These are phyloP conservation scores for Psammodynastes pulverulentus DNA, from an alignment of 2,113 vertebrate genomes.

Conservation along the genomic window DNA sequence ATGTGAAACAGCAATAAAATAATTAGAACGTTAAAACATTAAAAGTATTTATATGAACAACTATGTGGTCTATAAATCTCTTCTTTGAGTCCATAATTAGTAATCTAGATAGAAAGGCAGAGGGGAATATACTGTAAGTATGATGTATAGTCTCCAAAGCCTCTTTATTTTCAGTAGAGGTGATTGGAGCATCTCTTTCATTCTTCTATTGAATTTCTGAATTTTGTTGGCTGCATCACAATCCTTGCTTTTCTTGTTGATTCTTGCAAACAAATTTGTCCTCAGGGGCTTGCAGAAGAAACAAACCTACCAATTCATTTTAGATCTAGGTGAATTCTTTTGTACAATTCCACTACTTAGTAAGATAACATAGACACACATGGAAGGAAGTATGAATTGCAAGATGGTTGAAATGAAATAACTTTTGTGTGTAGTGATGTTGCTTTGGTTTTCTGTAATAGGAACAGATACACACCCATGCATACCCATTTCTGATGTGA, in stretches of 20 bases:
- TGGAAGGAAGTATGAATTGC: neutral
- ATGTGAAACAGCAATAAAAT: neutral
- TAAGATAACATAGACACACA: neutral
- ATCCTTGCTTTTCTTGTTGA: neutral
- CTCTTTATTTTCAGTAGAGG: neutral
- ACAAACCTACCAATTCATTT: neutral
- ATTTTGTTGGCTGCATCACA: neutral
- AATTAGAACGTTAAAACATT: neutral
- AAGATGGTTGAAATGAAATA: neutral
- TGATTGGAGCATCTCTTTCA: neutral
- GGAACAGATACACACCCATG: neutral
- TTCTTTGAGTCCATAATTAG: neutral
- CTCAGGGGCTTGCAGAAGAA: neutral
- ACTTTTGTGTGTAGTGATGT: neutral
- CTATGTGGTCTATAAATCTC: neutral
- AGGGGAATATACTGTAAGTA: neutral
- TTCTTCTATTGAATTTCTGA: neutral
- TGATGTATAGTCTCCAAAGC: neutral
- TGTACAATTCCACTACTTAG: neutral
- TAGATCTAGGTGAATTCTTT: neutral
- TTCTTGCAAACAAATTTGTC: neutral
- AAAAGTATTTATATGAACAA: neutral
- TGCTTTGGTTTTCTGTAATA: neutral
- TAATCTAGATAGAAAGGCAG: neutral
- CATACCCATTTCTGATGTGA: neutral